Percentiles rank a stretch among this genome's conserved stretches.
Evolutionary conservation across 2,888 invertebrate genomes (phyloP).

Genomic region (Terebella lapidaria): DNA sequence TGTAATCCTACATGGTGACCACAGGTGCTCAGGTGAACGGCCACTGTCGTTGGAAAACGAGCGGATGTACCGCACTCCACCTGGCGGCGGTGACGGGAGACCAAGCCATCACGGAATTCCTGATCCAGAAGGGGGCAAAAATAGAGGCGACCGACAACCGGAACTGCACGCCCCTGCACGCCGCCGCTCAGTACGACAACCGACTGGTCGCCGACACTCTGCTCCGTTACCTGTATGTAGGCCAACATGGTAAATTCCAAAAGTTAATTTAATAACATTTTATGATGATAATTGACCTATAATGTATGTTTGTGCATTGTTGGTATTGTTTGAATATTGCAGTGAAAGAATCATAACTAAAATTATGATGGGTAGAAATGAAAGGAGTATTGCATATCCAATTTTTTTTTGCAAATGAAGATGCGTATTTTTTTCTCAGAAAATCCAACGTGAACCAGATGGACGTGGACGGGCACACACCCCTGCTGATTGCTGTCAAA

Average conservation of each 20-base stretch:
- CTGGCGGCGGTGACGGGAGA: slow-evolving; percentile 18
- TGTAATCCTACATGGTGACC: too few species aligned
- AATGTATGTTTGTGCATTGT: too few species aligned
- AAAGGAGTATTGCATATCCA: too few species aligned
- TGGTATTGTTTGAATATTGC: too few species aligned
- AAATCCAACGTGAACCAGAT: slow-evolving; percentile 4
- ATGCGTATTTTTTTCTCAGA: slow-evolving; percentile 5
- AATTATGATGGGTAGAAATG: too few species aligned
- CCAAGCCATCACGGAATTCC: slow-evolving; percentile 3
- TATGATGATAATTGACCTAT: too few species aligned
- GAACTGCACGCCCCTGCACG: slow-evolving; percentile 13
- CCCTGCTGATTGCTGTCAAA: slow-evolving; percentile 8
- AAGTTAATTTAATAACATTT: too few species aligned
- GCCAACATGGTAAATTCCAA: too few species aligned
- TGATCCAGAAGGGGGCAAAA: slow-evolving; percentile 8
- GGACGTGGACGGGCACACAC: slow-evolving; percentile 11
- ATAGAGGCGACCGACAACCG: not conserved
- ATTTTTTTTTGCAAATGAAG: too few species aligned
- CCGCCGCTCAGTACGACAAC: slow-evolving; percentile 15
- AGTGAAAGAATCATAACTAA: too few species aligned
- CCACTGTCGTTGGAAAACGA: not conserved
- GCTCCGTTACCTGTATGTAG: slow-evolving; percentile 11
- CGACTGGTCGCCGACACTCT: slow-evolving; percentile 7
- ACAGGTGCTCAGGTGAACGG: not conserved
- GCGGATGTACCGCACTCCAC: slow-evolving; percentile 14